A percentile compares a stretch with the other conserved stretches of the same genome.
These are phyloP conservation scores for Dissostichus mawsoni DNA, from an alignment of 2,113 vertebrate genomes.

Conservation along the genomic window DNA sequence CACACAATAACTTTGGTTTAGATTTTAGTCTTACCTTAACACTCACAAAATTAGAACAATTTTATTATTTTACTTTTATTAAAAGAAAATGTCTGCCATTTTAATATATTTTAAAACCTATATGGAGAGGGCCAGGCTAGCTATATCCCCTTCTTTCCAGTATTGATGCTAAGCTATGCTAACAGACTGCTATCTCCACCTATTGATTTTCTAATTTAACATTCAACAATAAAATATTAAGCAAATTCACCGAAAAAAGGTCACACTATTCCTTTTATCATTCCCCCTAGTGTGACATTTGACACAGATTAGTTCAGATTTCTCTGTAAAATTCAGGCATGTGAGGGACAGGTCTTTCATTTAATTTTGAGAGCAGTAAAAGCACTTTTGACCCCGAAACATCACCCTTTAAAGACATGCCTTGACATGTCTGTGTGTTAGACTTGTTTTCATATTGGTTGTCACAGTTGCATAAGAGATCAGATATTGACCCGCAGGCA, in stretches of 20 bases:
- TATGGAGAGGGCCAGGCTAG: background rate
- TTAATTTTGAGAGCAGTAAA: background rate
- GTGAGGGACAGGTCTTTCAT: background rate
- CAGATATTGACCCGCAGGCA: background rate
- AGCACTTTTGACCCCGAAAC: conserved; percentile 22
- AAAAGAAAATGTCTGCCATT: background rate
- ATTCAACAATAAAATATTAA: background rate
- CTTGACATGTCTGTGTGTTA: conserved; percentile 3
- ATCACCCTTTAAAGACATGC: background rate
- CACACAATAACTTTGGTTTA: background rate
- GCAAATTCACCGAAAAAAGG: background rate
- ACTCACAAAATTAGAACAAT: background rate
- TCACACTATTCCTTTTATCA: background rate
- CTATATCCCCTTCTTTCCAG: background rate
- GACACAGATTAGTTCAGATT: background rate
- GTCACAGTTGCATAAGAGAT: conserved; percentile 21
- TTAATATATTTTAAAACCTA: background rate
- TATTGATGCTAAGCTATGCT: conserved; percentile 1
- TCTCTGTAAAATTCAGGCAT: background rate
- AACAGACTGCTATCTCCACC: background rate
- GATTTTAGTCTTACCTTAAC: background rate
- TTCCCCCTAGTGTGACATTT: background rate
- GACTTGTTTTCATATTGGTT: conserved; percentile 25
- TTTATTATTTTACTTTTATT: background rate
- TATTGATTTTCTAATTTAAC: background rate